phyloP scores from a whole-genome alignment of 2,888 invertebrate species.

The Noctua janthe region DNA sequence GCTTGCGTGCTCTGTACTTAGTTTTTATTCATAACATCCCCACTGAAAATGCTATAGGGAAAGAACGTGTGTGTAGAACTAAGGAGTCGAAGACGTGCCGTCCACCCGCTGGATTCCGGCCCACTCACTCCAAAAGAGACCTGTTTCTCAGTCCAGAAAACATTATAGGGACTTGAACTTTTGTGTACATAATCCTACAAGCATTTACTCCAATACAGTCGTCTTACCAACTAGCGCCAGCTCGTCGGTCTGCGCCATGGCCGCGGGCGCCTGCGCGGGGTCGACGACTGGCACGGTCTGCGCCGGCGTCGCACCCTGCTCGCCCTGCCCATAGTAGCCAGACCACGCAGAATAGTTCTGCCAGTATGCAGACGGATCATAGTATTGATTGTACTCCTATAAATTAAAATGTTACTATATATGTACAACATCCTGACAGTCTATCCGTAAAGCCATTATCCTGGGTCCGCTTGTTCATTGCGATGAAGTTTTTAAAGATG shows the following conservation, averaged over 20 bases:
- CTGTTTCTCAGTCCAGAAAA: neutral
- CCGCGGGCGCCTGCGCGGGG: constrained; percentile 75
- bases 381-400: constrained; percentile 94
- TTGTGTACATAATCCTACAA: neutral
- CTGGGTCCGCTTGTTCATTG: constrained; percentile 50
- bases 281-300: constrained; percentile 74
- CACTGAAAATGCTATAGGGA: neutral
- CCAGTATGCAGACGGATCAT: constrained; percentile 96
- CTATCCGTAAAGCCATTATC: constrained; percentile 52
- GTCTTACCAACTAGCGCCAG: constrained; percentile 72
- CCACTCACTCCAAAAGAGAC: neutral
- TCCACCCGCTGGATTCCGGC: neutral
- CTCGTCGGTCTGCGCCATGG: constrained; percentile 91
- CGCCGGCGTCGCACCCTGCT: constrained; percentile 87
- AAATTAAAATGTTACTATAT: constrained; percentile 69
- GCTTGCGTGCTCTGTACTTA: neutral
- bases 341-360: constrained; percentile 96
- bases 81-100: neutral
- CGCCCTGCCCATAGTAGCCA: constrained; percentile 93
- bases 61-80: neutral
- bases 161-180: neutral
- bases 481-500: constrained; percentile 26
- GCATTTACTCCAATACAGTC: neutral
- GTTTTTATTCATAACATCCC: neutral
- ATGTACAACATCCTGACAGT: constrained; percentile 55